phyloP scores from a whole-genome alignment of 2,797 vertebrate species.

The Squalus acanthias region DNA sequence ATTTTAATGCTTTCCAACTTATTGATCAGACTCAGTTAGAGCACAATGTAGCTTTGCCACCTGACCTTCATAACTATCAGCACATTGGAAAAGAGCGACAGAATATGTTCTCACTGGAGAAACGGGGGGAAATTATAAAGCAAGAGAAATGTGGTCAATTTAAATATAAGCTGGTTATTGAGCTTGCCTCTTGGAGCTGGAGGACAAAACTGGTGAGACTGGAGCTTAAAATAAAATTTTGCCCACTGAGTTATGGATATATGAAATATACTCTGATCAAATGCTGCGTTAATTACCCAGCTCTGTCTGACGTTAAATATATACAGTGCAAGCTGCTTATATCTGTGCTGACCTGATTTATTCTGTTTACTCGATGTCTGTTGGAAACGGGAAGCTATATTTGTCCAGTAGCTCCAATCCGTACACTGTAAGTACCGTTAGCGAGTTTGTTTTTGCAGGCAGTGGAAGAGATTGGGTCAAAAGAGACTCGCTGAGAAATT shows the following conservation, averaged over 20 bases:
- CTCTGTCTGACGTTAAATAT: neutral
- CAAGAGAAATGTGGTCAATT: neutral
- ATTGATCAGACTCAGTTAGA: neutral
- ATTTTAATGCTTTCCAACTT: neutral
- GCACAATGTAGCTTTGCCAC: neutral
- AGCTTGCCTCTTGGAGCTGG: neutral
- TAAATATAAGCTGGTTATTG: neutral
- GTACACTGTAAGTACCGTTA: neutral
- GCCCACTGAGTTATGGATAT: neutral
- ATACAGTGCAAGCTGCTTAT: neutral
- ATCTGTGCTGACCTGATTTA: neutral
- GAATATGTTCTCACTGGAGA: neutral
- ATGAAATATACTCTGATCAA: neutral
- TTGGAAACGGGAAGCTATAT: neutral
- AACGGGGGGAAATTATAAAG: too few relatives aligned
- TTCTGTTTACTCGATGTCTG: neutral
- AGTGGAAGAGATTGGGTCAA: neutral
- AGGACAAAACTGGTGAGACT: neutral
- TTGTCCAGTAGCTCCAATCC: neutral
- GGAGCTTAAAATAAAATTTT: neutral
- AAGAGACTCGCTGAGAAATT: neutral
- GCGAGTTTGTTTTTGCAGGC: neutral
- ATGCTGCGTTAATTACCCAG: neutral
- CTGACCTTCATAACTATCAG: neutral
- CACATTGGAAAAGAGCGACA: neutral